A percentile compares a stretch with the other conserved stretches of the same genome.
These are phyloP conservation scores for Oreotrochilus melanogaster DNA, from an alignment of 2,113 vertebrate genomes.

Conservation along the genomic window DNA sequence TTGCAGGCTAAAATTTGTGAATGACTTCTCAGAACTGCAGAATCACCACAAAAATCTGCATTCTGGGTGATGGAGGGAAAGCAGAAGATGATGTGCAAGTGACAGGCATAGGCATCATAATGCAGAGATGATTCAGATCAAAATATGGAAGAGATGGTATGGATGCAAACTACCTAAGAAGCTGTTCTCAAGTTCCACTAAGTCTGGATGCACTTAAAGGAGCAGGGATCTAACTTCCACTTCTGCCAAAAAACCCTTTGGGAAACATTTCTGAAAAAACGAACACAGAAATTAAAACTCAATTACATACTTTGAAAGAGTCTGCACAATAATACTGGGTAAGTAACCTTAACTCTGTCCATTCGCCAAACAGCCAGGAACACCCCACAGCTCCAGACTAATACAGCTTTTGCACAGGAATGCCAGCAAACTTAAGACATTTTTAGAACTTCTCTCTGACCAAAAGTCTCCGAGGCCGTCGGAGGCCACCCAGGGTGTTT, in stretches of 20 bases:
- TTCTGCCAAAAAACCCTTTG: constrained; percentile 59
- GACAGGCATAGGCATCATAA: neutral
- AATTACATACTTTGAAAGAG: constrained; percentile 44
- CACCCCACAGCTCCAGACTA: neutral
- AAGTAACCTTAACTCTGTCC: constrained; percentile 49
- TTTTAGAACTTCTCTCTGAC: constrained; percentile 56
- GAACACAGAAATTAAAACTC: constrained; percentile 64
- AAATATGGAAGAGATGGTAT: constrained; percentile 32
- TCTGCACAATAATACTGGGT: neutral
- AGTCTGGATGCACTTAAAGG: constrained; percentile 65
- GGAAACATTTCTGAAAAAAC: constrained; percentile 63
- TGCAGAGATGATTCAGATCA: neutral
- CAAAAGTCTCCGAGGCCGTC: neutral
- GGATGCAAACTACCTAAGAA: constrained; percentile 52
- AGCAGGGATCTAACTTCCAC: constrained; percentile 40
- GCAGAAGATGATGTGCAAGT: neutral
- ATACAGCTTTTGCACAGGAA: neutral
- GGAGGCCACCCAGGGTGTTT: constrained; percentile 67
- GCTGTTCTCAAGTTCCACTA: constrained; percentile 51
- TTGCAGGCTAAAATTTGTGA: neutral
- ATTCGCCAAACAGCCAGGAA: constrained; percentile 24
- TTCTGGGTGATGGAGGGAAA: neutral
- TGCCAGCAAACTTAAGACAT: constrained; percentile 49
- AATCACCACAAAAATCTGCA: neutral
- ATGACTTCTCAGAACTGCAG: neutral